Evolutionary conservation across 2,113 vertebrate genomes (phyloP).

Genomic region (Bothrops jararaca): DNA sequence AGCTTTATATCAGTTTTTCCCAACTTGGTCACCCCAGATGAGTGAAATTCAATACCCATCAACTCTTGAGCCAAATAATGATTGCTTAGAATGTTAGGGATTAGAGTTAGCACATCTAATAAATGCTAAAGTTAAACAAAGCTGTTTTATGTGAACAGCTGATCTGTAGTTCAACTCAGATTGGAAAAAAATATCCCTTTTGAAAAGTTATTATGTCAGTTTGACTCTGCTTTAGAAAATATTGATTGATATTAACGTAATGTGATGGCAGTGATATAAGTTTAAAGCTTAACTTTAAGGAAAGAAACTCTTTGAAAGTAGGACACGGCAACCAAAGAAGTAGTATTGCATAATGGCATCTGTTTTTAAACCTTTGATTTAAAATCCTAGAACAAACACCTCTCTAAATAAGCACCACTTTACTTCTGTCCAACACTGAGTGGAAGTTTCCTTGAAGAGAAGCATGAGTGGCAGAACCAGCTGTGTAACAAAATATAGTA

Average conservation of each 20-base stretch:
- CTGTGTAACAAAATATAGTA: not conserved
- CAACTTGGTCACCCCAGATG: not conserved
- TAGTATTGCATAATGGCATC: not conserved
- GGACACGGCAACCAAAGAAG: not conserved
- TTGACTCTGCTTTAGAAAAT: not conserved
- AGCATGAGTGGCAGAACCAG: not conserved
- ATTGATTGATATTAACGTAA: not conserved
- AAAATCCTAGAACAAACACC: not conserved
- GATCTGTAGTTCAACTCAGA: not conserved
- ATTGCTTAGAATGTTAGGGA: not conserved
- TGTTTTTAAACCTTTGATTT: not conserved
- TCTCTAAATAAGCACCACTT: not conserved
- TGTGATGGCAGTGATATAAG: not conserved
- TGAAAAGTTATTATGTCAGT: not conserved
- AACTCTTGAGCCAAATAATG: not conserved
- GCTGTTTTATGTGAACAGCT: not conserved
- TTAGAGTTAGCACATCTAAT: not conserved
- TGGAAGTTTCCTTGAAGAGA: not conserved
- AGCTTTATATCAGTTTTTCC: not conserved
- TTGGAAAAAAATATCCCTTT: not conserved
- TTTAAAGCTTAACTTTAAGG: not conserved
- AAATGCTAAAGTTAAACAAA: not conserved
- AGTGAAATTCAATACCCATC: not conserved
- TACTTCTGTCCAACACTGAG: not conserved
- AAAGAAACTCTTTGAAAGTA: not conserved